phyloP scores from a whole-genome alignment of 2,797 vertebrate genomes.

The Hoplostethus mediterraneus region DNA sequence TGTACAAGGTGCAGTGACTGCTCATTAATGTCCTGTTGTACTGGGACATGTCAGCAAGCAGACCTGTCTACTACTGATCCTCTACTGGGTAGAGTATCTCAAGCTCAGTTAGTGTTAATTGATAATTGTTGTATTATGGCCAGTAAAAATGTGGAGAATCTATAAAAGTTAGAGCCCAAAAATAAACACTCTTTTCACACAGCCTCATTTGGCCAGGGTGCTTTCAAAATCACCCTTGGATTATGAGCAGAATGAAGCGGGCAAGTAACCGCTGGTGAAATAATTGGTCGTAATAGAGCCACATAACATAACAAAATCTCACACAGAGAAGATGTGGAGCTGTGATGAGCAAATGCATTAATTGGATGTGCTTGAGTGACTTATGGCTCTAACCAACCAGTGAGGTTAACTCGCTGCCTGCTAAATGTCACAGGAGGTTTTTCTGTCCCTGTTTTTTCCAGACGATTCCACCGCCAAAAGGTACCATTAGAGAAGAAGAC shows the following conservation, averaged over 20 bases:
- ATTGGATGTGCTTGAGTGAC: conserved; percentile 67
- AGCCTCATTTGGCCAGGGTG: background rate
- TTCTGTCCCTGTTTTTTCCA: conserved; percentile 37
- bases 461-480: conserved; percentile 49
- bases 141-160: conserved; percentile 34
- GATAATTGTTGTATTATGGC: conserved; percentile 32
- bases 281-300: conserved; percentile 54
- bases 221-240: conserved; percentile 22
- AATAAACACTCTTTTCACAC: background rate
- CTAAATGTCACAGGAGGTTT: conserved; percentile 54
- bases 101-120: conserved; percentile 33
- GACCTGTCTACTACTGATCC: conserved; percentile 54
- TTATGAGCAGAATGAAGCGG: conserved; percentile 53
- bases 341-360: conserved; percentile 74
- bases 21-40: conserved; percentile 4
- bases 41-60: conserved; percentile 36
- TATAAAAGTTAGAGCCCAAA: conserved; percentile 16
- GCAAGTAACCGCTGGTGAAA: conserved; percentile 58
- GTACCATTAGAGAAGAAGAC: conserved; percentile 50
- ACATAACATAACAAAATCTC: conserved; percentile 52
- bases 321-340: conserved; percentile 59
- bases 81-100: conserved; percentile 31
- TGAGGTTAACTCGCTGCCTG: conserved; percentile 45
- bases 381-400: conserved; percentile 54
- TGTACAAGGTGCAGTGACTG: background rate